Evolutionary conservation across 2,888 invertebrate genomes (phyloP), one percentile per base, ranked within the genome.

Genomic region (Fragum sueziense): DNA sequence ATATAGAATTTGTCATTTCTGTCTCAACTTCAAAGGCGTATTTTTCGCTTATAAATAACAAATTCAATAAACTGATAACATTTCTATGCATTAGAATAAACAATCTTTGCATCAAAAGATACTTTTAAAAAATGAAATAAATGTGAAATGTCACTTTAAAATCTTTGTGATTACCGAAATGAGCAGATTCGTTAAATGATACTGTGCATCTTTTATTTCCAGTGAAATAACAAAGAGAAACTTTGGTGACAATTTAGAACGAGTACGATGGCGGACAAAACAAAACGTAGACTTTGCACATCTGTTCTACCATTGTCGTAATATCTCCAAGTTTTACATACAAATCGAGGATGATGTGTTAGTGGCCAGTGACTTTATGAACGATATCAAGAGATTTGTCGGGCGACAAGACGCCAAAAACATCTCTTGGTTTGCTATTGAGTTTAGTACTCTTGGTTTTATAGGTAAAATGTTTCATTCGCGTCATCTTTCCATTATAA

Each of bases 241-340:
- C 17, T 93, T 87, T 82, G 91, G 92, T 67, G 92, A 93, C 76
- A 84, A 91, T 0, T 76, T 87, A 17, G 87, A 88, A 14, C 80
- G 92, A 31, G 91, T 93, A 0, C 69, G 88, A 54, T 93, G 93
- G 93, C 76, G 93, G 34, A 88, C 92, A 2, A 93, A 93, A 73
- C 93, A 93, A 86, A 92, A 91, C 22, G 71, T 92, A 25, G 93
- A 93, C 84, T 93, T 91, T 76, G 91, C 91, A 1, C 91, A 90
- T 75, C 81, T 92, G 25, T 90, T 92, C 69, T 85, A 87, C 59
- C 92, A 91, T 74, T 84, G 90, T 1, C 82, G 86, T 22, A 84
- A 87, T 11, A 57, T 91, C 59, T 91, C 91, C 3, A 80, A 88
- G 34, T 92, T 91, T 79, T 93, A 92, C 82, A 82, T 93, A 61